phyloP scores from a whole-genome alignment of 2,797 vertebrate species.

The Aldrovandia affinis region DNA sequence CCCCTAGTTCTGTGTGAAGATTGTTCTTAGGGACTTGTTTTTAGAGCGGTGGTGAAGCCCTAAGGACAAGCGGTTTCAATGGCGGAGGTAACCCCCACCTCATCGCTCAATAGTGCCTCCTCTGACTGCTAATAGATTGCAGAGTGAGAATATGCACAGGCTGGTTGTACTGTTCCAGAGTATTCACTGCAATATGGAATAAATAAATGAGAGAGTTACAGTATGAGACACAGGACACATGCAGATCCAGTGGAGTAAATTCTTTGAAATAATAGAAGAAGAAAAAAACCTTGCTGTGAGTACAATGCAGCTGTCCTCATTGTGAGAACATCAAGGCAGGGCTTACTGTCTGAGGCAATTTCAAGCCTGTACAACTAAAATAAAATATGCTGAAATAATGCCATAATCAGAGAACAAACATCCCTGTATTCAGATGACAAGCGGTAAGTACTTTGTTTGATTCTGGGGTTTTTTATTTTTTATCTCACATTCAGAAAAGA shows the following conservation, averaged over 20 bases:
- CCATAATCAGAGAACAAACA: conserved; percentile 8
- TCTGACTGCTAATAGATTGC: too few species aligned
- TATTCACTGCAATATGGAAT: not conserved
- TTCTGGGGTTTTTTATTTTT: not conserved
- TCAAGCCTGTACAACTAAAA: not conserved
- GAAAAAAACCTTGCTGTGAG: not conserved
- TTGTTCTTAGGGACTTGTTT: too few species aligned
- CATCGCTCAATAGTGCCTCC: too few species aligned
- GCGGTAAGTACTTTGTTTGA: not conserved
- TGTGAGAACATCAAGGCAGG: not conserved
- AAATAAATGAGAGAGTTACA: not conserved
- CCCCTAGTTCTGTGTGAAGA: too few species aligned
- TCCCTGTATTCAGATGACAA: not conserved
- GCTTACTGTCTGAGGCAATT: not conserved
- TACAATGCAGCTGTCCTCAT: not conserved
- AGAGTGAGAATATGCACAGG: too few species aligned
- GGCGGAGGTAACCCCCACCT: too few species aligned
- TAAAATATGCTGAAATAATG: not conserved
- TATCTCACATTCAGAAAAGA: not conserved
- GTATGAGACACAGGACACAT: not conserved
- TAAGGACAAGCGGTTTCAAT: too few species aligned
- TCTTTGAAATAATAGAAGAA: not conserved
- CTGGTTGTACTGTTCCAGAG: too few species aligned
- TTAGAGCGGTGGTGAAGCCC: too few species aligned
- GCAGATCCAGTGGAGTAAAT: not conserved